Conservation (phyloP, 2,888 invertebrate genomes). For the Phyllotreta striolata region DNA sequence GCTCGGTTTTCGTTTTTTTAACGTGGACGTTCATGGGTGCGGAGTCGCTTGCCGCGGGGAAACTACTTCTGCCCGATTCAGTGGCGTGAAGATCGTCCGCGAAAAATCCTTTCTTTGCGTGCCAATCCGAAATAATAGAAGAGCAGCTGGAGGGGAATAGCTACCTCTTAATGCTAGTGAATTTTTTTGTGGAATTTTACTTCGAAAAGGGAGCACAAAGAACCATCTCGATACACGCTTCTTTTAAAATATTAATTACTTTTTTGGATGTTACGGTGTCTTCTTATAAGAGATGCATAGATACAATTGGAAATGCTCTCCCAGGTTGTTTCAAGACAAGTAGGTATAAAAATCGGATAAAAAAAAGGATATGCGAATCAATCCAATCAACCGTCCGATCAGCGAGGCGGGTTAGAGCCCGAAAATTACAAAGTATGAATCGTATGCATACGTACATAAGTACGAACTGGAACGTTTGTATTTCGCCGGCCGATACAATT, state of each 20-base stretch:
- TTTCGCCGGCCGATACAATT: conserved; percentile 56
- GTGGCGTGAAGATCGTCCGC: conserved; percentile 12
- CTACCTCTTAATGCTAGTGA: too few relatives aligned
- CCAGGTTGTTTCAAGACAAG: too few relatives aligned
- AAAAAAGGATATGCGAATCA: not conserved
- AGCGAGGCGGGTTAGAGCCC: conserved; percentile 25
- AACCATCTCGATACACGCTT: too few relatives aligned
- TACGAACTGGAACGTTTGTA: conserved; percentile 35
- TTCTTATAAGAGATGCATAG: too few relatives aligned
- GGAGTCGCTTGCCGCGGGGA: conserved; percentile 35
- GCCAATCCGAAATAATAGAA: not conserved
- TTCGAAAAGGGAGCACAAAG: too few relatives aligned
- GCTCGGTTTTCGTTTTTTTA: conserved; percentile 45
- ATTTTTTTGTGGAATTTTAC: too few relatives aligned
- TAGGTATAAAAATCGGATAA: not conserved
- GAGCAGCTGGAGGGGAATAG: too few relatives aligned
- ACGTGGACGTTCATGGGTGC: conserved; percentile 44
- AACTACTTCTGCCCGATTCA: conserved; percentile 23
- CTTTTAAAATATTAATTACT: too few relatives aligned
- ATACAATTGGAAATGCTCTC: too few relatives aligned
- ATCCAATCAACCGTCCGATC: conserved; percentile 12
- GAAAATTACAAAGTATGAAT: conserved; percentile 52
- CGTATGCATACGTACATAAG: conserved; percentile 48
- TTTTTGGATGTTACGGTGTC: too few relatives aligned
- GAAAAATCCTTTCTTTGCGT: not conserved